Base-by-base conservation (phyloP, 2,888 invertebrate genomes). In the Ophioninae sp. region DNA sequence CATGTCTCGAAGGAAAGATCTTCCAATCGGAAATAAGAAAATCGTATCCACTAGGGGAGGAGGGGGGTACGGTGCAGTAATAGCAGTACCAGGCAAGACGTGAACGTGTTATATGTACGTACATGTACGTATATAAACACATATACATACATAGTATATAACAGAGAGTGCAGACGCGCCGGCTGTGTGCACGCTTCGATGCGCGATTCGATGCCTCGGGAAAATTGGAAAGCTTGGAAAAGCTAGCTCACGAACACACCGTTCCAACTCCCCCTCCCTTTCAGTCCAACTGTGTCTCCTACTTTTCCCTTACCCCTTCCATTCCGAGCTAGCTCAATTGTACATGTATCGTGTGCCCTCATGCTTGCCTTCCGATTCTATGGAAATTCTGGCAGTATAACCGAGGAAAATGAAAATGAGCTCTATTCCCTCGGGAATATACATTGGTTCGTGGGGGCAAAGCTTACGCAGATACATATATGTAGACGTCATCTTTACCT, bases 161-260 rank as follows among this genome's bases (percentile, higher is more conserved):
- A 30, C 6, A 65, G 50, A 44, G 79, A 79, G 65, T 69, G 76
- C 75, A 76, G 69, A 61, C 41, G 72, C 81, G 76, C 70, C 81
- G 75, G 81, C 68, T 81, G 79, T 78, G 72, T 62, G 78, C 62
- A 85, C 85, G 85, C 81, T 85, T 84, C 82, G 75, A 82, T 81
- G 80, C 84, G 73, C 82, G 86, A 87, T 88, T 88, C 81, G 84
- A 84, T 79, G 75, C 79, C 87, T 73, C 84, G 82, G 81, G 85
- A 83, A 88, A 87, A 88, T 88, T 87, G 87, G 86, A 88, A 88
- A 88, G 88, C 86, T 87, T 87, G 84, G 83, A n/a, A 87, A 86
- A 82, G 61, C 79, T 82, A 65, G 62, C 72, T 62, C 81, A 65
- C 69, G 81, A 81, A 78, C 73, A 77, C 62, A 41, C 57, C 72